These are phyloP conservation scores for Myotis daubentonii DNA, from an alignment of 2,797 vertebrate species.

Conservation along the genomic window DNA sequence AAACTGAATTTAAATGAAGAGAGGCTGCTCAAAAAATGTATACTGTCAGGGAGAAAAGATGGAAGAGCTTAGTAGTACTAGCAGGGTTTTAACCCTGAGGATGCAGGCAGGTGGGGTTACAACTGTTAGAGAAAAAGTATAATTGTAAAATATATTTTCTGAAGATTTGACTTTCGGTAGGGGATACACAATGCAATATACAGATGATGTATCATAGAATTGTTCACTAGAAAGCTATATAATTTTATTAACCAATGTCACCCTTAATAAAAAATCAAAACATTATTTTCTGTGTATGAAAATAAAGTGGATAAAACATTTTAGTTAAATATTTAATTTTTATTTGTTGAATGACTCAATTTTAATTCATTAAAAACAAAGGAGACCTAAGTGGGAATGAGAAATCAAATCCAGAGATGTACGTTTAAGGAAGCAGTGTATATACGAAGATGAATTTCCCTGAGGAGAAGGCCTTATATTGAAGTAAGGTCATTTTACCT, in stretches of 20 bases:
- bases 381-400: neutral
- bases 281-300: neutral
- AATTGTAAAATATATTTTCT: neutral
- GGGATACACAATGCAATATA: neutral
- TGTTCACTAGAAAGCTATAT: neutral
- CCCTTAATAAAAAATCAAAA: neutral
- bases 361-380: conserved; percentile 33
- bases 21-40: neutral
- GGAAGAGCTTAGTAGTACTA: neutral
- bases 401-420: neutral
- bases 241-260: neutral
- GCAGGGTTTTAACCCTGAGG: neutral
- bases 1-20: conserved; percentile 1
- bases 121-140: neutral
- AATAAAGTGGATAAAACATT: neutral
- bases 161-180: neutral
- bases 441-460: neutral
- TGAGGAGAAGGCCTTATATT: neutral
- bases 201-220: neutral
- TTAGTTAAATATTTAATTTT: neutral
- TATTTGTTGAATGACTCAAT: neutral
- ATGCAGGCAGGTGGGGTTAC: neutral
- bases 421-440: neutral
- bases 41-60: neutral
- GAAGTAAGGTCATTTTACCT: neutral